Base-by-base conservation (phyloP, 2,797 vertebrate species). In the Avahi laniger region DNA sequence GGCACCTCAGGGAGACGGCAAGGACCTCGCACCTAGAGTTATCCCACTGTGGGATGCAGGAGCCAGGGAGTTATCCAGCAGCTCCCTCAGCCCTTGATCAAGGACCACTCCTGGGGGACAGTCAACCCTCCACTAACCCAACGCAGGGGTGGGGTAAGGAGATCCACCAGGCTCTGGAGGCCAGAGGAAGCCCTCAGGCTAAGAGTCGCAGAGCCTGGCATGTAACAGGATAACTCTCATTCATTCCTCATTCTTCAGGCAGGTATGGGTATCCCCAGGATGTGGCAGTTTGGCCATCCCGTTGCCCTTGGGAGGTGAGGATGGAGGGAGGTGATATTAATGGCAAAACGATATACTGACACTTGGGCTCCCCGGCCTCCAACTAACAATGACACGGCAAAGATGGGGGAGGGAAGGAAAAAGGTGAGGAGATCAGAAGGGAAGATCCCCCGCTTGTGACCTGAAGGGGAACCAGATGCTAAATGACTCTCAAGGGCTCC, bases 301-400 rank as follows among this genome's bases (percentile, higher is more conserved):
- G 22, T 48, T 35, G n/a, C 41, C 57, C 63, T 75, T 89, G 35
- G 43, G 17, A 20, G 5, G 12, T 41, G 2, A 9, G 35, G 8
- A 1, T 72, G 38, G 41, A 17, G 35, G 28, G 11, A 69, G 43
- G 69, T 73, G 79, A 89, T 52, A 54, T 69, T 65, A 54, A 59
- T 46, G 13, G 15, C 54, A 48, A 3, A 3, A 50, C 28, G 30
- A 38, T 28, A 50, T 78, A 69, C 33, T 59, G 63, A 54, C 52
- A 35, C 6, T 14, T 5, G 5, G 10, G 14, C 18, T 14, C 30
- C 18, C 15, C 0, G 0, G 8, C 12, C 59, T 38, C 30, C 7
- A 28, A 30, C 26, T 30, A 79, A 33, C n/a, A 73, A 41, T 67
- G 35, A 33, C 78, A 38, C 22, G 48, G 52, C 38, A 35, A 43